Percentiles rank a stretch among this genome's conserved stretches.
Evolutionary conservation across 2,888 invertebrate species (phyloP).

Genomic region (Dryobota labecula): DNA sequence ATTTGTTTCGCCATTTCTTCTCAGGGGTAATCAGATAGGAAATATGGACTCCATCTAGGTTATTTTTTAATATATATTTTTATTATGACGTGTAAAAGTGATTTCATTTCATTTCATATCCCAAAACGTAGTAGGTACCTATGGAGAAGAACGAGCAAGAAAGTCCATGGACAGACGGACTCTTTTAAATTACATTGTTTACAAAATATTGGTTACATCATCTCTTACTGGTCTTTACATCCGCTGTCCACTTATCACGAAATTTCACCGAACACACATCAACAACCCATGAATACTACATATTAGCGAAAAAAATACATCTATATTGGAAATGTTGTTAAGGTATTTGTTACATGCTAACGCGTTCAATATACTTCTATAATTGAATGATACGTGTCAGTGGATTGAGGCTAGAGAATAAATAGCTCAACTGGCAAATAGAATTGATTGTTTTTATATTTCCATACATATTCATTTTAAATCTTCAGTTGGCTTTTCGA

Average conservation of each 20-base stretch:
- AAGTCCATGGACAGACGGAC: no score
- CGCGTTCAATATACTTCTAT: conserved; percentile 43
- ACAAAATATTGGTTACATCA: no score
- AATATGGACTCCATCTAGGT: no score
- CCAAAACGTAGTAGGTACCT: no score
- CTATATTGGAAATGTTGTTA: neutral
- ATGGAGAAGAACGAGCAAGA: no score
- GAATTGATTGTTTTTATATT: conserved; percentile 14
- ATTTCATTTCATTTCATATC: no score
- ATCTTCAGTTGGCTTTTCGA: neutral
- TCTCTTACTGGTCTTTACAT: neutral
- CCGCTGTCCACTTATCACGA: neutral
- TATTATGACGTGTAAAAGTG: no score
- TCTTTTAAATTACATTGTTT: no score
- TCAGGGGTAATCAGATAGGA: no score
- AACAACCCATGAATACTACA: no score
- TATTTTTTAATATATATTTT: no score
- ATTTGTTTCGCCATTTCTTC: no score
- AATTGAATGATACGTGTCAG: conserved; percentile 57
- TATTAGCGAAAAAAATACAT: neutral
- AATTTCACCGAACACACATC: neutral
- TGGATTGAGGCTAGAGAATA: conserved; percentile 27
- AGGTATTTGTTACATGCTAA: conserved; percentile 19
- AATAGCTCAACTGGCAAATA: conserved; percentile 41
- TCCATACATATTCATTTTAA: conserved; percentile 6